Evolutionary conservation across 2,888 invertebrate genomes (phyloP).

Genomic region (Bombyx huttoni): DNA sequence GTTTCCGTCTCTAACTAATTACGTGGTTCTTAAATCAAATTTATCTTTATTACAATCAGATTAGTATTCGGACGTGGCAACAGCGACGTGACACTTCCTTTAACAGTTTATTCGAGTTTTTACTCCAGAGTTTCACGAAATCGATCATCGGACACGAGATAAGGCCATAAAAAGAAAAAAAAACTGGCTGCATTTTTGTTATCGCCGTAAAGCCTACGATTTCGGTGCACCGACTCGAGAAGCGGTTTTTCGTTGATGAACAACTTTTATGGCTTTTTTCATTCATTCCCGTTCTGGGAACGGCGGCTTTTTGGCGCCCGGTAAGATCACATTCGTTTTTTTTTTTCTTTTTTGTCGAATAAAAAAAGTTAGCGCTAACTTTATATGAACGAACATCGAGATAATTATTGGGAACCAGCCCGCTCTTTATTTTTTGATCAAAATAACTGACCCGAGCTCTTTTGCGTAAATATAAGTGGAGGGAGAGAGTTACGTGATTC

Average conservation of each 20-base stretch:
- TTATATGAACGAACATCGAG: constrained; percentile 15
- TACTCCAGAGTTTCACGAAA: constrained; percentile 3
- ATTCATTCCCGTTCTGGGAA: constrained; percentile 59
- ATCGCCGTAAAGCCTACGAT: constrained; percentile 44
- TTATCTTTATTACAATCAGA: not conserved
- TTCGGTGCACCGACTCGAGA: constrained; percentile 59
- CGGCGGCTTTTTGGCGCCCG: constrained; percentile 65
- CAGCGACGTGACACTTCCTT: not conserved
- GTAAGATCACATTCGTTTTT: constrained; percentile 31
- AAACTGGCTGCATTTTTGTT: constrained; percentile 22
- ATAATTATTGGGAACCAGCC: constrained; percentile 12
- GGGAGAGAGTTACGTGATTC: not conserved
- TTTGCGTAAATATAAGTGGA: not conserved
- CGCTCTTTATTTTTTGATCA: constrained; percentile 18
- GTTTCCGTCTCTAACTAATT: not conserved
- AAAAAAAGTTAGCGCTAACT: constrained; percentile 35
- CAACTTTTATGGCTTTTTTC: constrained; percentile 49
- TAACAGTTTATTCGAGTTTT: constrained; percentile 1
- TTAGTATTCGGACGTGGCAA: not conserved
- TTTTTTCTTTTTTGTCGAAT: constrained; percentile 11
- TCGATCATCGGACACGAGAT: constrained; percentile 17
- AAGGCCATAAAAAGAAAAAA: constrained; percentile 27
- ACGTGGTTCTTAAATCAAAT: not conserved
- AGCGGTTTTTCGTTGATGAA: constrained; percentile 50
- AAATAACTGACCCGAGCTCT: not conserved